phyloP scores from a whole-genome alignment of 2,888 invertebrate genomes.

The Archaeoteleia sp. region DNA sequence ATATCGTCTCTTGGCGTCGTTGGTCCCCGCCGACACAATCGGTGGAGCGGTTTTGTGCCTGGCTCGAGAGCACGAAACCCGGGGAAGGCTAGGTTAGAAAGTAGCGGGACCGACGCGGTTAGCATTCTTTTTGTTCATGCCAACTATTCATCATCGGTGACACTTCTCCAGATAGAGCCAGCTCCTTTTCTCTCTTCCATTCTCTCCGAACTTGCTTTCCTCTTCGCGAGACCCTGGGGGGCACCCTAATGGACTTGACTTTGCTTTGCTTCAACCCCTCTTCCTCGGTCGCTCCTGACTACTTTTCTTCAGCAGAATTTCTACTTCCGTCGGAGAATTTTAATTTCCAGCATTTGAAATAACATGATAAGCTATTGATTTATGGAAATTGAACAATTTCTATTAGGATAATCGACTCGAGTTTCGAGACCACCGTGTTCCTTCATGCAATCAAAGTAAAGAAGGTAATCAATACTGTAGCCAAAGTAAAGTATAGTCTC shows the following conservation, averaged over 20 bases:
- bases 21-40: slow-evolving; percentile 48
- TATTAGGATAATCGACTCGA: too few species aligned
- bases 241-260: slow-evolving; percentile 72
- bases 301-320: slow-evolving; percentile 10
- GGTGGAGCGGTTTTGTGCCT: slow-evolving; percentile 50
- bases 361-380: slow-evolving; percentile 12
- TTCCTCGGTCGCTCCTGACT: slow-evolving; percentile 11
- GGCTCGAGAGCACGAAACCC: slow-evolving; percentile 44
- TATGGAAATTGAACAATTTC: neutral
- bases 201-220: slow-evolving; percentile 34
- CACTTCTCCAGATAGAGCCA: slow-evolving; percentile 73
- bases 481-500: too few species aligned
- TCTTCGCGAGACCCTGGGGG: slow-evolving; percentile 65
- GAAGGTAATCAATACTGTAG: too few species aligned
- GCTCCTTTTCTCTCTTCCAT: slow-evolving; percentile 54
- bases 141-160: slow-evolving; percentile 75
- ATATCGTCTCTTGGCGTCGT: slow-evolving; percentile 66
- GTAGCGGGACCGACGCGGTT: slow-evolving; percentile 64
- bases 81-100: slow-evolving; percentile 55
- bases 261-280: slow-evolving; percentile 44
- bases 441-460: too few species aligned
- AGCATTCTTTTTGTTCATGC: slow-evolving; percentile 75
- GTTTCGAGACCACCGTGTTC: too few species aligned
- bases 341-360: slow-evolving; percentile 2
- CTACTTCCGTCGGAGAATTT: slow-evolving; percentile 20